Evolutionary conservation across 2,113 vertebrate genomes (phyloP), one percentile per base, ranked within the genome.

Genomic region (Pedionomus torquatus): DNA sequence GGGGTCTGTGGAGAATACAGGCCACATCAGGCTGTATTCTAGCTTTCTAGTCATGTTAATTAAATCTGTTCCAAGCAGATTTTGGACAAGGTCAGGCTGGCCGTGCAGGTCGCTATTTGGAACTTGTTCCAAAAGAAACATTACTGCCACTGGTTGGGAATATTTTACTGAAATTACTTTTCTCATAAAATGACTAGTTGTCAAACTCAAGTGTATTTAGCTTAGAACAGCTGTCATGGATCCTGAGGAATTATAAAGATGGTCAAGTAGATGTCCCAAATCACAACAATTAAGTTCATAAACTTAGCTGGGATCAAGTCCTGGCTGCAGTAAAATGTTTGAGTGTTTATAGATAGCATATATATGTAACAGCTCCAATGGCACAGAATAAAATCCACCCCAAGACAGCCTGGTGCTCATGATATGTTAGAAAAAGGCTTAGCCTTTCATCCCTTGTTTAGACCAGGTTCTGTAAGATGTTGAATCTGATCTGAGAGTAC

Each of bases 61-160:
- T 66, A 81, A 94, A 87, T 77, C 30, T 46, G 19, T 70, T 81
- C 51, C 2, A 31, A 95, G 64, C 51, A 91, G 46, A 58, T 87
- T 91, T 92, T 77, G 77, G 79, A 43, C 20, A 95, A 94, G 65
- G 89, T 89, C 80, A 79, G 46, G 31, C 39, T 92, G 60, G 9
- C 37, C 23, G 48, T 81, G 64, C 80, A 89, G 86, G 58, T 41
- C 83, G 77, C 71, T 83, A 1, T 76, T 83, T 80, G 83, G 63
- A 96, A 88, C 72, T 19, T 81, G 55, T 95, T 95, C 87, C 80
- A 89, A 94, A 92, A 90, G 72, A 66, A 93, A 28, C 49, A 66
- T 76, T 93, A 80, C 58, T 95, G 71, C 31, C 46, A 26, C 58
- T 63, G n/a, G 25, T 69, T 90, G 46, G 52, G 54, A 81, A 79